A percentile compares a stretch with the other conserved stretches of the same genome.
Conservation (phyloP, 2,888 invertebrate genomes). For the Chrysodeixis includens region DNA sequence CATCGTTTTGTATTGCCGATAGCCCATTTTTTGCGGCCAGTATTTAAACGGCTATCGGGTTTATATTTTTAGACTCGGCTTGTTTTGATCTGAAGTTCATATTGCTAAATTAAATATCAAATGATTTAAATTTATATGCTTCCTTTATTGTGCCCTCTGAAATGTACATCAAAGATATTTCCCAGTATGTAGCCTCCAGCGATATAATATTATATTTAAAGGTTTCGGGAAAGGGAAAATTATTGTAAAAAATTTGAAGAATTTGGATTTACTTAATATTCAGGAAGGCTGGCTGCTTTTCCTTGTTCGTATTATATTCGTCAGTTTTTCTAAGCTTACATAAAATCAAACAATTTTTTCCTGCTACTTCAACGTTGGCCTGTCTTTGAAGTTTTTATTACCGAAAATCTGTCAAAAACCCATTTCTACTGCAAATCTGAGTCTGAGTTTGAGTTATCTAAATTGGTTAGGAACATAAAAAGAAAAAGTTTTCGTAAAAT, state of each 20-base stretch:
- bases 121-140: background rate
- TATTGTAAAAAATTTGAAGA: slow-evolving; percentile 6
- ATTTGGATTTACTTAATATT: slow-evolving; percentile 19
- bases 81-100: background rate
- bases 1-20: slow-evolving; percentile 24
- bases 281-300: slow-evolving; percentile 7
- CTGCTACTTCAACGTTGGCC: background rate
- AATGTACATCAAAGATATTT: slow-evolving; percentile 27
- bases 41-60: background rate
- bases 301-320: slow-evolving; percentile 3
- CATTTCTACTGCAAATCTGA: background rate
- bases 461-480: too few relatives aligned
- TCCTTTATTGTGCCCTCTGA: slow-evolving; percentile 15
- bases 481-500: too few relatives aligned
- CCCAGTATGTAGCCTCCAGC: slow-evolving; percentile 30
- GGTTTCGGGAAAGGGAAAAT: slow-evolving; percentile 3
- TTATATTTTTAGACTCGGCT: background rate
- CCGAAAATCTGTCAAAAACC: background rate
- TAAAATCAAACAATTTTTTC: background rate
- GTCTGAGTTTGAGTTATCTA: too few relatives aligned
- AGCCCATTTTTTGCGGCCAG: background rate
- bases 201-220: slow-evolving; percentile 32
- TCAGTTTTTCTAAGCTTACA: background rate
- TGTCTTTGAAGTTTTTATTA: slow-evolving; percentile 3
- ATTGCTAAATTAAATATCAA: too few relatives aligned